phyloP scores from a whole-genome alignment of 37 sponge, comb jelly and placozoan genomes.

The Beroe forskalii region DNA sequence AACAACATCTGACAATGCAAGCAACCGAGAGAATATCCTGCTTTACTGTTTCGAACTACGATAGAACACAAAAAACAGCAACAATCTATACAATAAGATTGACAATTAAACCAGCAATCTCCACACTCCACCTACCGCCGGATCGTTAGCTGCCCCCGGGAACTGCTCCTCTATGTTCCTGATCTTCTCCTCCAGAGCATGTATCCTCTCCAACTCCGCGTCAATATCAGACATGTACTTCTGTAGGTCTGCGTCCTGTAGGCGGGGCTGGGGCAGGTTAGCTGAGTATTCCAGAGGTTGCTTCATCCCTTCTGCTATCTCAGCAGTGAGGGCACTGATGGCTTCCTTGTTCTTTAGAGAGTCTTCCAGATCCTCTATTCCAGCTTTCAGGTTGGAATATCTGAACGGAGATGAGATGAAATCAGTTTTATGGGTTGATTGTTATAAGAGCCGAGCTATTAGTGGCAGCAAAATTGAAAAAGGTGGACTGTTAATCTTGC shows the following conservation, averaged over 20 bases:
- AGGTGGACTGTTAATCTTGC: too few species aligned
- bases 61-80: too few species aligned
- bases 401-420: not conserved
- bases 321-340: not conserved
- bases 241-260: constrained; percentile 10
- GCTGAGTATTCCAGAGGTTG: not conserved
- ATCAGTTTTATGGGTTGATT: not conserved
- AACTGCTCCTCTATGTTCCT: not conserved
- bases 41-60: too few species aligned
- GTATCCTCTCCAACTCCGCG: not conserved
- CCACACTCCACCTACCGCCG: too few species aligned
- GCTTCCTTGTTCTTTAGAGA: constrained; percentile 5
- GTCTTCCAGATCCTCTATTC: constrained; percentile 16
- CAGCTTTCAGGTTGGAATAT: not conserved
- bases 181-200: constrained; percentile 28
- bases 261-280: constrained; percentile 35
- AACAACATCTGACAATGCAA: too few species aligned
- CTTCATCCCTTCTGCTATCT: not conserved
- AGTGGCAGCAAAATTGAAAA: too few species aligned
- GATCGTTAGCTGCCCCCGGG: not conserved
- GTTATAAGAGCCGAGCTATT: too few species aligned
- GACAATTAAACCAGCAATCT: too few species aligned
- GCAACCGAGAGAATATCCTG: too few species aligned
- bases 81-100: too few species aligned
- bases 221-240: constrained; percentile 58